Conservation (phyloP, 2,797 vertebrate genomes). For the Lophotriccus pileatus region DNA sequence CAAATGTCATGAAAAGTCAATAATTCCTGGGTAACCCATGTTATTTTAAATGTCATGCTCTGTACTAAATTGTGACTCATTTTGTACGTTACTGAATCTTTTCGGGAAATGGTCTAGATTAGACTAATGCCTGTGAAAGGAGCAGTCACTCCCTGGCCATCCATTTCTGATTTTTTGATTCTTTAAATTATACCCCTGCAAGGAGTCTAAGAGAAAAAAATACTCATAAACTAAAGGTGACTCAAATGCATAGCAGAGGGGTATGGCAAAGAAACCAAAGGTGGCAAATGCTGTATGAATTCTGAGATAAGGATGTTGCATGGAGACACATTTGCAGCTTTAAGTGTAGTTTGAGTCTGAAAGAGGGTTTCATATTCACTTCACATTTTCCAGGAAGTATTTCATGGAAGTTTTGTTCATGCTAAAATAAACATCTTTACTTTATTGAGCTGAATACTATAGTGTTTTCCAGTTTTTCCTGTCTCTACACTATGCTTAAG, state of each 20-base stretch:
- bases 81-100: neutral
- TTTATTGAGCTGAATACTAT: neutral
- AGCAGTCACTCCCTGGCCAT: neutral
- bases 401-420: neutral
- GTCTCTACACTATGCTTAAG: neutral
- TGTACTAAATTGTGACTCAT: constrained; percentile 22
- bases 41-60: constrained; percentile 41
- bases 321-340: neutral
- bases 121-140: neutral
- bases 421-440: neutral
- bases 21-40: neutral
- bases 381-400: neutral
- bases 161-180: neutral
- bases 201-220: neutral
- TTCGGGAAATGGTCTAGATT: neutral
- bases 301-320: neutral
- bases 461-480: neutral
- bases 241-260: neutral
- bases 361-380: neutral
- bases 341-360: neutral
- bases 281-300: neutral
- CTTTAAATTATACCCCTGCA: neutral
- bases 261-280: neutral
- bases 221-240: neutral
- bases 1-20: constrained; percentile 50